Evolutionary conservation across 2,113 vertebrate species (phyloP).

Genomic region (Microtus pennsylvanicus): DNA sequence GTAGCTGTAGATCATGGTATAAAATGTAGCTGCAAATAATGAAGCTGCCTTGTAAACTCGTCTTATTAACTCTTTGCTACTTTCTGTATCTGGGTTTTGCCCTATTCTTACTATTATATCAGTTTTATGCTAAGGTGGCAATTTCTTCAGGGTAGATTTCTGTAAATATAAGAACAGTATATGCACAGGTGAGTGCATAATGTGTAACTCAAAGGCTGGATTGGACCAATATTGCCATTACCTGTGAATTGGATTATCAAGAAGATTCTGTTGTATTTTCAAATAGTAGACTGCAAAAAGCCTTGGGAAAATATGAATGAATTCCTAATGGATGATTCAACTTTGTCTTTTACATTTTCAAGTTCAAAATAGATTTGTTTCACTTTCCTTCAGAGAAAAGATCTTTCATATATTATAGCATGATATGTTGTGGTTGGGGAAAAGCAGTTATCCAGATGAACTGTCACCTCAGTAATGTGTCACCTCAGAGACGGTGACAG

Average conservation of each 20-base stretch:
- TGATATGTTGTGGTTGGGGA: background rate
- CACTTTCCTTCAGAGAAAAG: conserved; percentile 24
- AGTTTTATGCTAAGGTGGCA: background rate
- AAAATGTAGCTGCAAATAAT: background rate
- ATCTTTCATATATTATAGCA: background rate
- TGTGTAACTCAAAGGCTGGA: background rate
- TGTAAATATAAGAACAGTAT: background rate
- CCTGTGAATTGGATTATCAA: background rate
- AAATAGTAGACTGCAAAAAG: background rate
- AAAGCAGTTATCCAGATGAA: background rate
- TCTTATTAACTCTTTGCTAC: background rate
- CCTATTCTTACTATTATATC: background rate
- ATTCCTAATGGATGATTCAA: background rate
- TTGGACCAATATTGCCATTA: background rate
- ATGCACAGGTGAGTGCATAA: too few relatives aligned
- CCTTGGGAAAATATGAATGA: conserved; percentile 13
- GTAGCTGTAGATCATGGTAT: background rate
- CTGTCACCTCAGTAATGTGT: conserved; percentile 23
- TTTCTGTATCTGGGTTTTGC: background rate
- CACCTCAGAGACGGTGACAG: conserved; percentile 1
- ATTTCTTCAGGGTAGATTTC: background rate
- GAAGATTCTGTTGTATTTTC: background rate
- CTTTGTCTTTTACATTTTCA: conserved; percentile 22
- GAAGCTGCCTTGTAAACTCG: background rate
- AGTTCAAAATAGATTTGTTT: background rate